Evolutionary conservation across 2,113 vertebrate genomes (phyloP).

Genomic region (Empidonax alnorum): DNA sequence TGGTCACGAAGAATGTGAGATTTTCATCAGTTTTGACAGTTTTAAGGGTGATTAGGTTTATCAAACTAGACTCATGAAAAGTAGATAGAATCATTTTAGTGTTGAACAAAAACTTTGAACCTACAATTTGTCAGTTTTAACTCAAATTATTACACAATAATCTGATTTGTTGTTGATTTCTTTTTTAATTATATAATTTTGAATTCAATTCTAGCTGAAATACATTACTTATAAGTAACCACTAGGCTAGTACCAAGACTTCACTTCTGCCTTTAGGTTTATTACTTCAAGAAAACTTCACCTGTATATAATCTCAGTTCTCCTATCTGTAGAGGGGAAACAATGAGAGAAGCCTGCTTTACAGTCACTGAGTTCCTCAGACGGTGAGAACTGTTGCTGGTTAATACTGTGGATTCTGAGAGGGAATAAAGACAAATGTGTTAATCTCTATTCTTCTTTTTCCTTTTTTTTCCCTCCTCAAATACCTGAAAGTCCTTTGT

Average conservation of each 20-base stretch:
- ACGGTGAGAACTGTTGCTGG: not conserved
- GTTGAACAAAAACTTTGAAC: not conserved
- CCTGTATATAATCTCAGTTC: not conserved
- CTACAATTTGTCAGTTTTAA: not conserved
- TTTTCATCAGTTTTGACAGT: not conserved
- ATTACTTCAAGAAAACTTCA: not conserved
- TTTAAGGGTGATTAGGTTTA: not conserved
- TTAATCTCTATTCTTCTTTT: not conserved
- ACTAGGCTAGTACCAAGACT: not conserved
- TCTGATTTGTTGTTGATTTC: not conserved
- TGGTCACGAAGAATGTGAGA: not conserved
- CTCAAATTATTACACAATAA: not conserved
- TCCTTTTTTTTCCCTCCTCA: not conserved
- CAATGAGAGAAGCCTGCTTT: not conserved
- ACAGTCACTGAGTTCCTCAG: not conserved
- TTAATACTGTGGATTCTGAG: not conserved
- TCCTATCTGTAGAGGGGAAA: not conserved
- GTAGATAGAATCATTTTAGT: not conserved
- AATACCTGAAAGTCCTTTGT: not conserved
- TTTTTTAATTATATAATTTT: not conserved
- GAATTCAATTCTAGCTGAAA: not conserved
- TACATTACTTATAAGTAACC: not conserved
- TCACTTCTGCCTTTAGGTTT: not conserved
- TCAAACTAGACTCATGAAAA: not conserved
- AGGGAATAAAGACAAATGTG: not conserved